A percentile compares a stretch with the other conserved stretches of the same genome.
Evolutionary conservation across 2,113 vertebrate species (phyloP).

Genomic region (Regulus satrapa): DNA sequence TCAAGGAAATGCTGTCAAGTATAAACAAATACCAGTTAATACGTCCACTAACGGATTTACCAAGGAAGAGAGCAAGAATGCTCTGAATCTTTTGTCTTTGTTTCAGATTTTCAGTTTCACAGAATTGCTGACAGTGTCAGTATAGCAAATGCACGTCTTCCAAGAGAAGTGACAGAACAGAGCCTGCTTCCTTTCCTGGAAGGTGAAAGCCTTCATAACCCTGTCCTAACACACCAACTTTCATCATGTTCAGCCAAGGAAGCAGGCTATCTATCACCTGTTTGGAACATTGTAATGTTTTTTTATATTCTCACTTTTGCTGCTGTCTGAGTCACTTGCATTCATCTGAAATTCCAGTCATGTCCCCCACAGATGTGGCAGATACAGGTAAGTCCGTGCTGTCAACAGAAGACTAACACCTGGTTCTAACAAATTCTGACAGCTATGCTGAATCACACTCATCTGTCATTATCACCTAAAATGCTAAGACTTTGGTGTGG

Average conservation of each 20-base stretch:
- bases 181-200: neutral
- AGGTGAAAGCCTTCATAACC: neutral
- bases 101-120: neutral
- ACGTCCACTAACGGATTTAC: neutral
- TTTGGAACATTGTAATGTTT: neutral
- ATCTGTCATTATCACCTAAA: neutral
- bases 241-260: neutral
- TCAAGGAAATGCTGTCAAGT: slow-evolving; percentile 58
- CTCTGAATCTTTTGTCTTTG: neutral
- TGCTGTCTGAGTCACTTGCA: neutral
- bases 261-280: neutral
- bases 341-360: neutral
- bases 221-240: neutral
- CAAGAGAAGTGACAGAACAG: neutral
- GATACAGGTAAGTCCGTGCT: neutral
- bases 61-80: neutral
- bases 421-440: neutral
- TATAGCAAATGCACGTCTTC: neutral
- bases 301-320: neutral
- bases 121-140: neutral
- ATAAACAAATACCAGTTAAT: neutral
- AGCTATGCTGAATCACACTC: neutral
- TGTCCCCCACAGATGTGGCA: neutral
- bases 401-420: neutral
- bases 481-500: neutral